Evolutionary conservation across 2,888 invertebrate species (phyloP), one percentile per base, ranked within the genome.

Genomic region (Zonitis immaculata): DNA sequence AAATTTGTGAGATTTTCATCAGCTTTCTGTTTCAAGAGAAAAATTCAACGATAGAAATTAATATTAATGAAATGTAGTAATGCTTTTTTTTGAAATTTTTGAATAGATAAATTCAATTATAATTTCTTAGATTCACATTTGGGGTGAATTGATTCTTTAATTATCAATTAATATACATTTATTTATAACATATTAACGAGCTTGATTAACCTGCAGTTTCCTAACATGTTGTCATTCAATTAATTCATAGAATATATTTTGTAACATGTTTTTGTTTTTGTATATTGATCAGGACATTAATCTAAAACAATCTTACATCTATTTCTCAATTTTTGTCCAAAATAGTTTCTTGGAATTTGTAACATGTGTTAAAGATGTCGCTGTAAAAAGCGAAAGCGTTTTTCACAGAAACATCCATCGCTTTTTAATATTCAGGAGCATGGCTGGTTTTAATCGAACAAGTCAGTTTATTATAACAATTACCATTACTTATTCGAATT

Each of bases 191-290:
- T n/a, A n/a, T n/a, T 35, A 35, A 44, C 44, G 42, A 54, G 44
- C 44, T 51, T 47, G 47, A 54, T 51, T 49, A 54, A 49, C 49
- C 54, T 52, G 46, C 56, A 54, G 51, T 58, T 58, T 51, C 52
- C 50, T 47, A 57, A 60, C 51, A 26, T 27, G 30, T 54, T 49
- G 22, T 56, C 54, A 51, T 46, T 57, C 51, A 49, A n/a, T 43
- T 46, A 51, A 51, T 57, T 57, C 56, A 44, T 42, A 44, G 52
- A 47, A 54, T 4, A 48, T 32, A 44, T 57, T 60, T 61, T 55
- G 58, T 56, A 57, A 59, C 54, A 47, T 58, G 55, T 59, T 56
- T 55, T 56, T 61, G 53, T 60, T 58, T 54, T 54, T 49, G 54
- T 54, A 50, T 54, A 54, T 45, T 47, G 51, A 54, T 49, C 49